A percentile compares a stretch with the other conserved stretches of the same genome.
Conservation (phyloP, 2,113 vertebrate genomes). For the Phalacrocorax aristotelis region DNA sequence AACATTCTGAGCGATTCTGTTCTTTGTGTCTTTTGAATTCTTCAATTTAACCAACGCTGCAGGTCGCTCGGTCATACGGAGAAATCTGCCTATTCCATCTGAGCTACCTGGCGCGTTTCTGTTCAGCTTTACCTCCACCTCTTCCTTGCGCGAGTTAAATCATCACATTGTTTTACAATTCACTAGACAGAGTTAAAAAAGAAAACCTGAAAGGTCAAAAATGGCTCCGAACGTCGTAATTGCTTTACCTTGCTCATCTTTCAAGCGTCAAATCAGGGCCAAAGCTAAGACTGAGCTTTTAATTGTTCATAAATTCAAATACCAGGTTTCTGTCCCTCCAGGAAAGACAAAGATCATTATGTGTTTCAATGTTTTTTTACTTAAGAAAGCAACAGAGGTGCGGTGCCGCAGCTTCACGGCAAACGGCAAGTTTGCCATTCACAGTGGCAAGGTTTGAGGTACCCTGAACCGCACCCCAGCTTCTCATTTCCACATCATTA, state of each 20-base stretch:
- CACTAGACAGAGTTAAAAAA: not conserved
- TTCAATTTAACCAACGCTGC: not conserved
- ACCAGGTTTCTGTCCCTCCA: not conserved
- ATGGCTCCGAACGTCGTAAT: rapidly evolving
- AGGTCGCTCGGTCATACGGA: rapidly evolving
- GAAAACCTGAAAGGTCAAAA: not conserved
- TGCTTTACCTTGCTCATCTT: not conserved
- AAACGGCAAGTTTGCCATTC: not conserved
- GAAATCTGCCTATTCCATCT: not conserved
- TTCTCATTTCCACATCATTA: not conserved
- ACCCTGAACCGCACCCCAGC: not conserved
- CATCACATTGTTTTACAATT: not conserved
- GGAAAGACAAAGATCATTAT: rapidly evolving
- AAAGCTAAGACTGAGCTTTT: not conserved
- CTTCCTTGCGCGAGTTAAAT: not conserved
- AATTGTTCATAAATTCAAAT: not conserved
- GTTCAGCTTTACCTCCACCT: not conserved
- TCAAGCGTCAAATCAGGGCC: not conserved
- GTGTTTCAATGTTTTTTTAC: too few relatives aligned
- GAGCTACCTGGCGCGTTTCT: not conserved
- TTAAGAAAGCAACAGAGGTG: rapidly evolving
- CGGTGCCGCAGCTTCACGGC: rapidly evolving
- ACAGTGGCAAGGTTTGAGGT: not conserved
- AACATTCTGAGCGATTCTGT: not conserved
- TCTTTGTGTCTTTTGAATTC: too few relatives aligned